phyloP scores from a whole-genome alignment of 2,888 invertebrate genomes.

The Cheilosia grossa region DNA sequence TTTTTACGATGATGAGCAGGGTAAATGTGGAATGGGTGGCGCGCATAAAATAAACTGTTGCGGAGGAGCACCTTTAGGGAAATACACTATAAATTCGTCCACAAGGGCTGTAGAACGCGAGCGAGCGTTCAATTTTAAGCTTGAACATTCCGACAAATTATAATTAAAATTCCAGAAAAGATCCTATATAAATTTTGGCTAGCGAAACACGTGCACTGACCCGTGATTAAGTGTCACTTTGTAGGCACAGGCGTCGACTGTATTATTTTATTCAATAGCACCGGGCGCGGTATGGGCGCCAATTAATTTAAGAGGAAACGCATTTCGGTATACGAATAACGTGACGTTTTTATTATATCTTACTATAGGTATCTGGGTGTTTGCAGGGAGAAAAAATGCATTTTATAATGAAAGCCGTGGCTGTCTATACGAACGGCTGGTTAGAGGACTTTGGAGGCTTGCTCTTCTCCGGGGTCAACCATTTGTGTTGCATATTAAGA shows the following conservation, averaged over 20 bases:
- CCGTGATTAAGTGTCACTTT: slow-evolving; percentile 19
- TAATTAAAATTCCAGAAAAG: neutral
- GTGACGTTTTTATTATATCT: too few species aligned
- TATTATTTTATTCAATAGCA: slow-evolving; percentile 14
- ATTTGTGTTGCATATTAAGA: neutral
- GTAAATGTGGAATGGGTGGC: neutral
- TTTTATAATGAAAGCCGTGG: neutral
- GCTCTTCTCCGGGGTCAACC: neutral
- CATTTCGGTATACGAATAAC: slow-evolving; percentile 12
- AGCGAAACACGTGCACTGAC: slow-evolving; percentile 21
- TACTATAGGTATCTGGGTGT: too few species aligned
- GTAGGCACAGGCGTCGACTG: neutral
- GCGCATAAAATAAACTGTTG: neutral
- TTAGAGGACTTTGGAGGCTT: neutral
- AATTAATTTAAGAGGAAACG: slow-evolving; percentile 24
- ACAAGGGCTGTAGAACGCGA: neutral
- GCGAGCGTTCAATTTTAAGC: slow-evolving; percentile 1
- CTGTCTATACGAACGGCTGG: neutral
- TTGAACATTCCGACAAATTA: slow-evolving; percentile 11
- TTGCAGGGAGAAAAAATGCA: neutral
- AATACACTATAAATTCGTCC: slow-evolving; percentile 13
- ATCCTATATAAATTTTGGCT: slow-evolving; percentile 3
- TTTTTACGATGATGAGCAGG: slow-evolving; percentile 2
- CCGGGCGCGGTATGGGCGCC: slow-evolving; percentile 6
- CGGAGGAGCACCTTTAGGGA: slow-evolving; percentile 6